Evolutionary conservation across 2,113 vertebrate species (phyloP), one percentile per base, ranked within the genome.

Genomic region (Gavia stellata): DNA sequence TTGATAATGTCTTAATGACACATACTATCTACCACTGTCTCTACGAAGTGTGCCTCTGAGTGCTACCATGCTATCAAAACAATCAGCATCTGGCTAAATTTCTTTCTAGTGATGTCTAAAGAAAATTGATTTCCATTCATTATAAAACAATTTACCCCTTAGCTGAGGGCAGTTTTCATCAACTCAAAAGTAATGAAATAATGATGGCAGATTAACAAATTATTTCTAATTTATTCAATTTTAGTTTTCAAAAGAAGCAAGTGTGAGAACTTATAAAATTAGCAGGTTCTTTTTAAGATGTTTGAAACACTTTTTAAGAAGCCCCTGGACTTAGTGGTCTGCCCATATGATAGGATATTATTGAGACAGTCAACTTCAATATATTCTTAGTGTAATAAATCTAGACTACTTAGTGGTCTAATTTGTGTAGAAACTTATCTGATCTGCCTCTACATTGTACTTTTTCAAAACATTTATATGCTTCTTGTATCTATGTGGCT

Each of bases 121-220:
- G 38, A 94, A 93, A 96, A 94, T 44, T 74, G 63, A 95, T 95
- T 95, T 94, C 84, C 40, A 85, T 79, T 95, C 70, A 88, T 89
- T 92, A 80, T 82, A 94, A 90, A 94, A 59, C 79, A 94, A 44
- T 94, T 94, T 94, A 44, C 58, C 55, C 53, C 44, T 85, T 92
- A 81, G 66, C 86, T 85, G 59, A 59, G 47, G 52, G 40, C 40
- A 83, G 26, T 87, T 97, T 94, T 97, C 83, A 81, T 93, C 73
- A 81, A 15, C 55, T 74, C 7, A 0, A 77, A 90, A 88, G 58
- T 65, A 95, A 44, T 80, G 50, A 93, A 92, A 82, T 90, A 88
- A 75, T 84, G 70, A 78, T 73, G 42, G 68, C 68, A 88, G 52
- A 70, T 80, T 84, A 95, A 90, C 50, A 73, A 33, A 71, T 83